Evolutionary conservation across 1,140 invertebrate genomes (phyloP).

Genomic region (Hetaerina americana): DNA sequence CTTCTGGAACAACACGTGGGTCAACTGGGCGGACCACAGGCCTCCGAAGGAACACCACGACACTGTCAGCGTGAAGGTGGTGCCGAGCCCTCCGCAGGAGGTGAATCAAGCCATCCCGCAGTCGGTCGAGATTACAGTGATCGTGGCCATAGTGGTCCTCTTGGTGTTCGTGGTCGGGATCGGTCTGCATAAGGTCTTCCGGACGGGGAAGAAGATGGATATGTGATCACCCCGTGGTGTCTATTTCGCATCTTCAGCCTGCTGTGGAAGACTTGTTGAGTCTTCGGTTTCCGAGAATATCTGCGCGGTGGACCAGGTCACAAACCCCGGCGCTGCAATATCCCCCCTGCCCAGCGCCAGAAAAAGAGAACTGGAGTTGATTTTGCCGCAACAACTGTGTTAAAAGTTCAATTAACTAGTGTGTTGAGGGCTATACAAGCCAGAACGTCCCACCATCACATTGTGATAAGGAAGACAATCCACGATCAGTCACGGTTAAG

Average conservation of each 20-base stretch:
- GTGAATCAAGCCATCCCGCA: neutral
- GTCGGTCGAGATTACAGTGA: neutral
- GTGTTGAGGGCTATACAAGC: too few relatives aligned
- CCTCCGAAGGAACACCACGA: neutral
- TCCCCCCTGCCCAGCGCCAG: too few relatives aligned
- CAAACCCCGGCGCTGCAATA: neutral
- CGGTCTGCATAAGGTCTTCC: neutral
- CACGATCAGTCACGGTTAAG: too few relatives aligned
- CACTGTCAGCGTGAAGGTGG: neutral
- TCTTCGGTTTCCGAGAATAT: neutral
- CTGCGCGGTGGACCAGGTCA: neutral
- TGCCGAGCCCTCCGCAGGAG: neutral
- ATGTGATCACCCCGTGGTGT: neutral
- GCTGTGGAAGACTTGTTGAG: neutral
- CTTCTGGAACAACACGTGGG: neutral
- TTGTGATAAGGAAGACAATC: too few relatives aligned
- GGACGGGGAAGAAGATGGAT: neutral
- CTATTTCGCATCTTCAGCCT: neutral
- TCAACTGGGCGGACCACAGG: neutral
- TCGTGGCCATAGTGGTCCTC: neutral
- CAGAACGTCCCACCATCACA: too few relatives aligned
- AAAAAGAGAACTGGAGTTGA: too few relatives aligned
- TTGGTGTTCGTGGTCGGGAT: neutral
- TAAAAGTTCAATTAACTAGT: too few relatives aligned
- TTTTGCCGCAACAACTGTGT: too few relatives aligned